Evolutionary conservation across 2,113 vertebrate species (phyloP).

Genomic region (Meles meles): DNA sequence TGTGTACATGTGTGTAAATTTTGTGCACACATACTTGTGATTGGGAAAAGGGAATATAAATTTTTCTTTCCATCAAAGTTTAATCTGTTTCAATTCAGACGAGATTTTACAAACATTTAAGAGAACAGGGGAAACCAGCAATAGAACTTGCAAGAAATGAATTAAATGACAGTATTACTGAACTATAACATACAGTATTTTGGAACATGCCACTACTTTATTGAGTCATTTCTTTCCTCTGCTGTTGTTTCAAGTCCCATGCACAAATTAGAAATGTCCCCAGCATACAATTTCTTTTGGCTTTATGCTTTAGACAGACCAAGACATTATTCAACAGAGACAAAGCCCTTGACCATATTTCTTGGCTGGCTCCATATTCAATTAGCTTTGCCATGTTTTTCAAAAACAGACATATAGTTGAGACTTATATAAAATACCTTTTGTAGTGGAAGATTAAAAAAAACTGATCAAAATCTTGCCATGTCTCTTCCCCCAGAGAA

Average conservation of each 20-base stretch:
- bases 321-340: not conserved
- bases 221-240: not conserved
- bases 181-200: slow-evolving; percentile 29
- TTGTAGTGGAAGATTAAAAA: not conserved
- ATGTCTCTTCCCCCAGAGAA: not conserved
- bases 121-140: not conserved
- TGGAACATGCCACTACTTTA: slow-evolving; percentile 25
- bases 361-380: not conserved
- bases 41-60: not conserved
- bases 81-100: not conserved
- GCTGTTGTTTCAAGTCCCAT: slow-evolving; percentile 22
- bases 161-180: not conserved
- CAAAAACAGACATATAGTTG: not conserved
- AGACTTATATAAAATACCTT: not conserved
- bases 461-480: not conserved
- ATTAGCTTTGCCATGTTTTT: slow-evolving; percentile 16
- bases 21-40: not conserved
- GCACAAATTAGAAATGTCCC: slow-evolving; percentile 52
- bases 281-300: slow-evolving; percentile 28
- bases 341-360: not conserved
- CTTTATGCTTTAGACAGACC: not conserved
- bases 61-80: not conserved
- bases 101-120: not conserved
- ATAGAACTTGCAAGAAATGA: slow-evolving; percentile 26
- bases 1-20: not conserved